Conservation (phyloP, 1,140 invertebrate genomes). For the Trichonephila inaurata region DNA sequence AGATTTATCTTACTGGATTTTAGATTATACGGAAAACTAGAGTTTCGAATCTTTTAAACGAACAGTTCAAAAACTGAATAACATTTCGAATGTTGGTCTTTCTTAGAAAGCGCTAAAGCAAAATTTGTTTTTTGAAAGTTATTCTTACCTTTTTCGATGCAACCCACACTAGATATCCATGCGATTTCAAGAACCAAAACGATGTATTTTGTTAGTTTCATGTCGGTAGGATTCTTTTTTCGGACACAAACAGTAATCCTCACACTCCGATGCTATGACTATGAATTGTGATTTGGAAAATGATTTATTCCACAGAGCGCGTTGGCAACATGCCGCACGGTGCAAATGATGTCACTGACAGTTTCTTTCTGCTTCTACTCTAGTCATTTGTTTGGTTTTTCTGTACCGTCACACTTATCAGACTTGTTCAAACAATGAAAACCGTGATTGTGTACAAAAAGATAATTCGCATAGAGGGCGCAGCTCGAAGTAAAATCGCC, state of each 20-base stretch:
- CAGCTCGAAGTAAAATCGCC: neutral
- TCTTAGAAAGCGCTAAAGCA: neutral
- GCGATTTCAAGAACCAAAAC: neutral
- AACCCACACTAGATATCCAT: neutral
- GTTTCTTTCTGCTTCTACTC: neutral
- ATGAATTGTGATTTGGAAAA: neutral
- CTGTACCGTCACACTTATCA: neutral
- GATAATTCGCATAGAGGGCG: neutral
- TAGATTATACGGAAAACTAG: no score
- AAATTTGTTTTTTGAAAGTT: neutral
- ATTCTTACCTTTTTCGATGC: neutral
- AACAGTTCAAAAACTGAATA: no score
- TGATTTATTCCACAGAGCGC: neutral
- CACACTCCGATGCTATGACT: neutral
- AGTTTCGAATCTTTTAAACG: no score
- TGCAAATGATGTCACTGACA: conserved; percentile 27
- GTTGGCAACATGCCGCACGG: conserved; percentile 9
- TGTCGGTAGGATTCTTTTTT: neutral
- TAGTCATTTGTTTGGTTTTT: conserved; percentile 14
- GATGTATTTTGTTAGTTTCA: neutral
- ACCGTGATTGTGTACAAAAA: conserved; percentile 1
- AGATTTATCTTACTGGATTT: no score
- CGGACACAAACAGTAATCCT: neutral
- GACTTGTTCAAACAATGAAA: conserved; percentile 17
- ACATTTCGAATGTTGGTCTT: no score